Base-by-base conservation (phyloP, 2,888 invertebrate species). In the Mimachlamys varia region DNA sequence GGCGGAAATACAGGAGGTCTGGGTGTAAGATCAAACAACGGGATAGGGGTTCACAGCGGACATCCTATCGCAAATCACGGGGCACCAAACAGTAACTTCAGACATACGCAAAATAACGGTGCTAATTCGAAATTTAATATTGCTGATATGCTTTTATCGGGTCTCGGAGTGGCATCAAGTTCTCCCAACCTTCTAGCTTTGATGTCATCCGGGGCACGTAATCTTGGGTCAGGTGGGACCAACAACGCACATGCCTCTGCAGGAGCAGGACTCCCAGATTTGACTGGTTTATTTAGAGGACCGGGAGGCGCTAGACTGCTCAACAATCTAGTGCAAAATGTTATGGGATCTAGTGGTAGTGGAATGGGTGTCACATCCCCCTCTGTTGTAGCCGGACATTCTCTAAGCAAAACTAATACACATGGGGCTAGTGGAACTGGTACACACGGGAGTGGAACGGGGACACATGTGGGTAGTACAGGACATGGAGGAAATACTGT, bases 61-160 rank as follows among this genome's bases (percentile, higher is more conserved):
- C 2, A 4, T 27, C 62, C n/a, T 76, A 13, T n/a, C 19, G 3
- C 55, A 19, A 55, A 55, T 55, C 12, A 55, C 19, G 15, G 17
- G 3, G 13, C 55, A 19, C 58, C 22, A 22, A 19, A 58, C 13
- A 53, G 19, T 58, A 58, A 58, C n/a, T 58, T 58, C 58, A 58
- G 58, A 58, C 22, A 17, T 15, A 27, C 27, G 7, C 76, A 76
- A 15, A 76, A 76, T 7, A 76, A 76, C 12, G 76, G 76, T 33
- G 27, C 33, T 33, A 76, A 22, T 76, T 12, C 76, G 27, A 76
- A 76, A 13, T 76, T 76, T 76, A 76, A 76, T 76, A 76, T 76
- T 76, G 76, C 76, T 76, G 76, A 76, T 76, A 76, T 76, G 76
- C 76, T 76, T 12, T 27, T 76, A 22, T 76, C 76, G 10, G 76